Percentiles rank a stretch among this genome's conserved stretches.
Conservation (phyloP, 2,797 vertebrate species). For the Hydrocynus forskahlii region DNA sequence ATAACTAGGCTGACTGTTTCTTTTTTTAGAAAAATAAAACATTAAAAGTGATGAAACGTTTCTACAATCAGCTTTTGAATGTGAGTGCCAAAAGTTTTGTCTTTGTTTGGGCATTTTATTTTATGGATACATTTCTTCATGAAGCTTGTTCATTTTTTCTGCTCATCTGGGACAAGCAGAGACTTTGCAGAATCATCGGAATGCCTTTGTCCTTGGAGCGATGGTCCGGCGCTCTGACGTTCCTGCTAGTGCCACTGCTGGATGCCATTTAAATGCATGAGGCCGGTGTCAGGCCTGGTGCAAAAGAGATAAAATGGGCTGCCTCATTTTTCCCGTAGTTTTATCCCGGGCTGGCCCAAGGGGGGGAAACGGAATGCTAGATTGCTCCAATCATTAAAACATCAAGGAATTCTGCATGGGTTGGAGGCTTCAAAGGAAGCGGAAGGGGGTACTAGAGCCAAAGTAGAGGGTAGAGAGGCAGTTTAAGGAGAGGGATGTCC, state of each 20-base stretch:
- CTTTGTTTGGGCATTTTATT: too few species aligned
- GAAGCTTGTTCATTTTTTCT: too few species aligned
- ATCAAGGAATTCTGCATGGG: slow-evolving; percentile 39
- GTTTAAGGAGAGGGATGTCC: slow-evolving; percentile 20
- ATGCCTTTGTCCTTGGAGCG: slow-evolving; percentile 26
- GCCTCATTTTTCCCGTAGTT: not conserved
- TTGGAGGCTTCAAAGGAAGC: slow-evolving; percentile 33
- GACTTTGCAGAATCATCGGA: not conserved
- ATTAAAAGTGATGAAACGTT: too few species aligned
- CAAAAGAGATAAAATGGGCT: slow-evolving; percentile 39
- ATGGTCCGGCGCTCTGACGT: not conserved
- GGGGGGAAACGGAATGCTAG: slow-evolving; percentile 39
- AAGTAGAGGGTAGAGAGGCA: not conserved
- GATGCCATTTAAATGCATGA: slow-evolving; percentile 47
- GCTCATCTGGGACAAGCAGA: too few species aligned
- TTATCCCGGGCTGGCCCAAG: not conserved
- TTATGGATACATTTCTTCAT: too few species aligned
- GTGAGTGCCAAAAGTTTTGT: too few species aligned
- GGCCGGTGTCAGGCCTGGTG: not conserved
- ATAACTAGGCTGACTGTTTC: too few species aligned
- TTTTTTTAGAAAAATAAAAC: too few species aligned
- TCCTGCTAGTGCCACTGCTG: not conserved
- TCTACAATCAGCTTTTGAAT: too few species aligned
- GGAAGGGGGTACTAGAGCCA: slow-evolving; percentile 7
- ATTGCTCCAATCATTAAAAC: slow-evolving; percentile 50